Evolutionary conservation across 2,797 vertebrate species (phyloP), one percentile per base, ranked within the genome.

Genomic region (Eutrigla gurnardus): DNA sequence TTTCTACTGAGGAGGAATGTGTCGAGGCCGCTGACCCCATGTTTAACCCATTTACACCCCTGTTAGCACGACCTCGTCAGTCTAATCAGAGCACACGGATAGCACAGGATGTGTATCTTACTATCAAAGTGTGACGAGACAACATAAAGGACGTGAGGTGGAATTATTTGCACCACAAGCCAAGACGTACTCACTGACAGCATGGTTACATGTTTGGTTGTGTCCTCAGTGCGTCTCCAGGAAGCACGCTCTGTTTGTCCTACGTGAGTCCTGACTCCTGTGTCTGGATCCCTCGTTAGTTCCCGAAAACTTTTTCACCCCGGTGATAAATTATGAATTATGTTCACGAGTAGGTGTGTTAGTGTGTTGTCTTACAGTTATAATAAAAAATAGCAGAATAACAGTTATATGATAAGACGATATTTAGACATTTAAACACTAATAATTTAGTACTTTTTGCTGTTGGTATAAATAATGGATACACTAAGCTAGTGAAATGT

Each of bases 11-110:
- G 42, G 67, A 82, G 77, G 81, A 89, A 89, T 86, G 85, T 88
- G 90, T 89, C 86, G 82, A 60, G 83, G 86, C 65, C 85, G 36
- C 73, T 89, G 86, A 91, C 83, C 78, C 75, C 65, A 63, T 90
- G 84, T 85, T 88, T 73, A 61, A 72, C 43, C 67, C 59, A 70
- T 82, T 86, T 52, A 80, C 66, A 78, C 72, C 68, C 73, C 55
- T 72, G 65, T 90, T 88, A 80, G 47, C 74, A 10, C 15, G 4
- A 66, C 50, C 72, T 67, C 75, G 58, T 35, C 73, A 40, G 33
- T 25, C 65, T 54, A 32, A 78, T 73, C 45, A 54, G 55, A 65
- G 61, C 45, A 12, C 40, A 40, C 35, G 15, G 13, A 63, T 59
- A 43, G 47, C 9, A 9, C 37, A 49, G 36, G 71, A 64, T 59